These are phyloP conservation scores for Zophobas atratus DNA, from an alignment of 1,140 invertebrate species.

Conservation along the genomic window DNA sequence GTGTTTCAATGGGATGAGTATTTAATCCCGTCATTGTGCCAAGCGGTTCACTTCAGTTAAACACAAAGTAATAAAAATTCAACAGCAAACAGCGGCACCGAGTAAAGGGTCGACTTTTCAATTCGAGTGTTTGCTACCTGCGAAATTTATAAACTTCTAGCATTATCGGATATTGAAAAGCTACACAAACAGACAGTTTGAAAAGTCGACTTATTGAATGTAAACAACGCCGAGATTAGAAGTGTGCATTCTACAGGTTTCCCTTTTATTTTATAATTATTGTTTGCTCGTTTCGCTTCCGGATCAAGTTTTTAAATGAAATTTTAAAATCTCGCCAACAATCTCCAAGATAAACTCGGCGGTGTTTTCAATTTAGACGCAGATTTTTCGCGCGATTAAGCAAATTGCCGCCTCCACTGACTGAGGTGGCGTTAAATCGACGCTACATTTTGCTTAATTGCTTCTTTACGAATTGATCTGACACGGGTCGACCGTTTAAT, in stretches of 20 bases:
- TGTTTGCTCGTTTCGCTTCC: constrained; percentile 12
- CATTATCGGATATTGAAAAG: constrained; percentile 53
- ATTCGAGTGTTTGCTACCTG: constrained; percentile 48
- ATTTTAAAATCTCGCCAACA: no score
- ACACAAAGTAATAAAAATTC: constrained; percentile 1
- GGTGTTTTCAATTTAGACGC: no score
- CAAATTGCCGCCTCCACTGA: no score
- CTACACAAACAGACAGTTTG: constrained; percentile 52
- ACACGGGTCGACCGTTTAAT: no score
- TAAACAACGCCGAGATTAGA: constrained; percentile 47
- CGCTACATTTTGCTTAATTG: no score
- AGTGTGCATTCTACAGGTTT: constrained; percentile 21
- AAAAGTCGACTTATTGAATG: constrained; percentile 51
- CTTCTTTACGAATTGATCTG: no score
- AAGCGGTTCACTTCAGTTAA: constrained; percentile 27
- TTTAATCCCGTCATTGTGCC: constrained; percentile 61
- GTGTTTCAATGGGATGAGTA: constrained; percentile 60
- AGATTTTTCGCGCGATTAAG: no score
- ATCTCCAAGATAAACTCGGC: no score
- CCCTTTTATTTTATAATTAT: constrained; percentile 36
- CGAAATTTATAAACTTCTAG: constrained; percentile 51
- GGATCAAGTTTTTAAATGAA: no score
- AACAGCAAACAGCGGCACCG: neutral
- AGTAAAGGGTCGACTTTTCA: constrained; percentile 29
- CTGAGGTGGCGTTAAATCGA: no score